These are phyloP conservation scores for Laupala kohalensis DNA, from an alignment of 1,140 invertebrate species.

Conservation along the genomic window DNA sequence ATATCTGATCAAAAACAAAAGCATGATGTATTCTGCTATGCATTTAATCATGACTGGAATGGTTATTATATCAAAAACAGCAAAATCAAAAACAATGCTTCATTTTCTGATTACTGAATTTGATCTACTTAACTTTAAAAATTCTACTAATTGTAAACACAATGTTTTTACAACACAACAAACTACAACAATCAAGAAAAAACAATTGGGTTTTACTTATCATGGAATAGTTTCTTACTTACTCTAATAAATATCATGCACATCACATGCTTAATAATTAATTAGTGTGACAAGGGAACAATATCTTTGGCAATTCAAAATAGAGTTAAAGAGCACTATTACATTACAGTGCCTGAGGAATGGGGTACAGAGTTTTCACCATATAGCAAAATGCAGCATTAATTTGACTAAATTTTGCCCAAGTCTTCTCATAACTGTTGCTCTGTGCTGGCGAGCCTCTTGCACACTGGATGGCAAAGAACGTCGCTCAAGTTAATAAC, in stretches of 20 bases:
- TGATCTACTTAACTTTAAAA: too few species aligned
- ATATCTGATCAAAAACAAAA: too few species aligned
- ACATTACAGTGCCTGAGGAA: neutral
- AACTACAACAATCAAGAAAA: neutral
- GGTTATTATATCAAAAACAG: too few species aligned
- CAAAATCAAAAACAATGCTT: too few species aligned
- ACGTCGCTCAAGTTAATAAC: neutral
- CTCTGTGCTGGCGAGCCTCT: neutral
- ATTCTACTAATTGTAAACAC: neutral
- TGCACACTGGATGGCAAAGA: neutral
- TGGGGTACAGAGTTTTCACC: neutral
- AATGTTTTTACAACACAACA: neutral
- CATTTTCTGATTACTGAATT: too few species aligned
- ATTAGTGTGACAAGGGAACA: neutral
- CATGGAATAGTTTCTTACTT: too few species aligned
- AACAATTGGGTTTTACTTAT: too few species aligned
- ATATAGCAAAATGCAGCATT: neutral
- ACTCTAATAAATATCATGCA: neutral
- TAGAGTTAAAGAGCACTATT: neutral
- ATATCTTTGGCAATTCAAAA: neutral
- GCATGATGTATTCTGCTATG: too few species aligned
- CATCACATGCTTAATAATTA: neutral
- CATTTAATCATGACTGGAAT: too few species aligned
- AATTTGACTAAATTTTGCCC: neutral
- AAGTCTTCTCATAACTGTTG: neutral